Evolutionary conservation across 2,797 vertebrate genomes (phyloP).

Genomic region (Crypturellus tataupa): DNA sequence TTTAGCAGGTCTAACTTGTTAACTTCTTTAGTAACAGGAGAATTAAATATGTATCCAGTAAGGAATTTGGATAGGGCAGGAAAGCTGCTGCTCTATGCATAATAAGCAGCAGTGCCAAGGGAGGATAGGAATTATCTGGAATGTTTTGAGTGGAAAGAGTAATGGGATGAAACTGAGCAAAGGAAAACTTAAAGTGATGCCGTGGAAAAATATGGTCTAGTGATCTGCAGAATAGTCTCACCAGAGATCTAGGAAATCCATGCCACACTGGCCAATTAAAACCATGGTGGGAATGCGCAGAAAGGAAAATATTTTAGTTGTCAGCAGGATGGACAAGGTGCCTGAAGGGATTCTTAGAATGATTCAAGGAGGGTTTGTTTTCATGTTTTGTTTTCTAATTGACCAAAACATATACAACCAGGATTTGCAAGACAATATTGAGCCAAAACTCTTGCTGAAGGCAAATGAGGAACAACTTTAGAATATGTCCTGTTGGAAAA

Average conservation of each 20-base stretch:
- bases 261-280: not conserved
- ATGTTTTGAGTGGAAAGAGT: conserved; percentile 24
- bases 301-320: conserved; percentile 36
- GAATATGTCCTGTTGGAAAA: not conserved
- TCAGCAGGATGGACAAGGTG: conserved; percentile 8
- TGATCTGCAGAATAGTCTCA: not conserved
- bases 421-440: not conserved
- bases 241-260: not conserved
- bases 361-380: conserved; percentile 35
- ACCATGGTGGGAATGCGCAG: not conserved
- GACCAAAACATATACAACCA: conserved; percentile 37
- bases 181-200: conserved; percentile 19
- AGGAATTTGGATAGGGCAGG: not conserved
- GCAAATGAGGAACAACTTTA: not conserved
- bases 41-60: not conserved
- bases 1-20: not conserved
- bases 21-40: conserved; percentile 27
- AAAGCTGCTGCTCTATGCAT: not conserved
- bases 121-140: conserved; percentile 23
- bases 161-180: conserved; percentile 43
- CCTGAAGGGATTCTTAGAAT: not conserved
- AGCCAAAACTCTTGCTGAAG: conserved; percentile 33
- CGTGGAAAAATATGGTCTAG: not conserved
- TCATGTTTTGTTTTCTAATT: conserved; percentile 61
- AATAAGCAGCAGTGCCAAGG: not conserved